These are phyloP conservation scores for Netelia fuscicornis DNA, from an alignment of 2,888 invertebrate species.

Conservation along the genomic window DNA sequence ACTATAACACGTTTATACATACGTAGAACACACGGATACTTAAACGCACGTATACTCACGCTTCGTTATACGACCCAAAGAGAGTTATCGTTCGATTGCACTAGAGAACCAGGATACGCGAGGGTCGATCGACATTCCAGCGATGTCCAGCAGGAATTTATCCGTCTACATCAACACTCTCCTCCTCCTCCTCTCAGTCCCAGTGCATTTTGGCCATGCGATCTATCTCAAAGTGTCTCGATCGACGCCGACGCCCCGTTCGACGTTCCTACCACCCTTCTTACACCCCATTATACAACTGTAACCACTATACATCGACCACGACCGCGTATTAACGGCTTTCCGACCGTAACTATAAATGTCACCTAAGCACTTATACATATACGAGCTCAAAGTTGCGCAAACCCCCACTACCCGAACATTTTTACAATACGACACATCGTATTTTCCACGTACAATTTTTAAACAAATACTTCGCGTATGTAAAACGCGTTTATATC, in stretches of 20 bases:
- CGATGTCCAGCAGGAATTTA: conserved; percentile 53
- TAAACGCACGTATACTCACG: neutral
- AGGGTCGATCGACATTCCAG: conserved; percentile 63
- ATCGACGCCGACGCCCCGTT: conserved; percentile 43
- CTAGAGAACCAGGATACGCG: conserved; percentile 63
- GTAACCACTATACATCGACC: conserved; percentile 10
- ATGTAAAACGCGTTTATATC: conserved; percentile 46
- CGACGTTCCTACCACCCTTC: conserved; percentile 50
- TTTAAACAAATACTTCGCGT: conserved; percentile 22
- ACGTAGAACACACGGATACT: neutral
- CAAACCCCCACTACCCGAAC: conserved; percentile 31
- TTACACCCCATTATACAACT: conserved; percentile 23
- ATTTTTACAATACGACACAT: conserved; percentile 33
- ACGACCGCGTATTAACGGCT: conserved; percentile 16
- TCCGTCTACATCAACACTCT: conserved; percentile 36
- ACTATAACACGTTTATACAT: neutral
- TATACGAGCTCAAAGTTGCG: conserved; percentile 48
- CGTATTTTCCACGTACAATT: conserved; percentile 50
- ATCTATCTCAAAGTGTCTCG: conserved; percentile 51
- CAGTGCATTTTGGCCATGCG: conserved; percentile 38
- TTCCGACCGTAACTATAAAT: conserved; percentile 58
- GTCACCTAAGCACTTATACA: conserved; percentile 41
- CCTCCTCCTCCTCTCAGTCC: neutral
- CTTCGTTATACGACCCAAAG: conserved; percentile 41
- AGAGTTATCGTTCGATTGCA: conserved; percentile 26